phyloP scores from a whole-genome alignment of 2,113 vertebrate species.

The Cynocephalus volans region DNA sequence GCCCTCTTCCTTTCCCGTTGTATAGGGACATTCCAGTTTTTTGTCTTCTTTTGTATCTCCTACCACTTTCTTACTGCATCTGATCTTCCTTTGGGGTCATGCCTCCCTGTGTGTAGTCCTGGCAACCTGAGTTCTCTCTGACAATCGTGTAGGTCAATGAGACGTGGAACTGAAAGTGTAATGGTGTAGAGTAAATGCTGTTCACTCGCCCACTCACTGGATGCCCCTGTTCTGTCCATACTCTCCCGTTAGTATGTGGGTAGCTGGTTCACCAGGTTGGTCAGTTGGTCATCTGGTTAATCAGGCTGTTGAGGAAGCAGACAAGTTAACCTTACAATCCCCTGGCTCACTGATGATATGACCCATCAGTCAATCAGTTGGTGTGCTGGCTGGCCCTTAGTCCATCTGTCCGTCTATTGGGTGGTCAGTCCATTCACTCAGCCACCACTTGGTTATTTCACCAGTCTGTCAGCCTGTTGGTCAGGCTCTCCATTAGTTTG shows the following conservation, averaged over 20 bases:
- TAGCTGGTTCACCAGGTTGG: background rate
- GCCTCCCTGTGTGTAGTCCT: background rate
- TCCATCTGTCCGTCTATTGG: background rate
- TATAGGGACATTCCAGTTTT: background rate
- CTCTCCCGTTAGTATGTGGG: background rate
- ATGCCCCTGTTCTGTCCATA: background rate
- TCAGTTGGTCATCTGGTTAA: background rate
- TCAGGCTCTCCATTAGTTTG: slow-evolving; percentile 50
- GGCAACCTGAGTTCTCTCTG: background rate
- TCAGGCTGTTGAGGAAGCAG: background rate
- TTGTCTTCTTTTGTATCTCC: background rate
- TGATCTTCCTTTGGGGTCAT: background rate
- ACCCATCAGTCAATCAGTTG: background rate
- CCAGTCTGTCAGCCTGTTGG: background rate
- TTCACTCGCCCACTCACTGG: background rate
- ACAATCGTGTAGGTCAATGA: background rate
- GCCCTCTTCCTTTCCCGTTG: background rate
- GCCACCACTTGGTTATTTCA: background rate
- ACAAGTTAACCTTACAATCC: background rate
- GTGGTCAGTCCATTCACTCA: background rate
- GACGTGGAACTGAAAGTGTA: too few relatives aligned
- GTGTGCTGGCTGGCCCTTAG: background rate
- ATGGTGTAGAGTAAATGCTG: too few relatives aligned
- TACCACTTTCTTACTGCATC: background rate
- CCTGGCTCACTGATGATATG: background rate